Evolutionary conservation across 2,888 invertebrate species (phyloP), one percentile per base, ranked within the genome.

Genomic region (Anarsia innoxiella): DNA sequence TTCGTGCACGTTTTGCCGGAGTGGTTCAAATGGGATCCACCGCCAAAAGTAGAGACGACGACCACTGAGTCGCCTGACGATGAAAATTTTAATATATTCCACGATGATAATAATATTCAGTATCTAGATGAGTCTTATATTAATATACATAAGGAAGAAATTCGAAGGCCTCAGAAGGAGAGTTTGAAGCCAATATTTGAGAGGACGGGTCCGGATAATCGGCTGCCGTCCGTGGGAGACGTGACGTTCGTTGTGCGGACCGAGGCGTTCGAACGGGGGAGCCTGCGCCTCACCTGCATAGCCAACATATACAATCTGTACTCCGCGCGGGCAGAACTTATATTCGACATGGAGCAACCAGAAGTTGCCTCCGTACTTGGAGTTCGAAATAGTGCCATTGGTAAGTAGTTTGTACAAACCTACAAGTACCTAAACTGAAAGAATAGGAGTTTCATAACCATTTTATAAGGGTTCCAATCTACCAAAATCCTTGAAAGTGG

Each of bases 351-450:
- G 78, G 91, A 92, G 70, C 89, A 89, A 58, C 92, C 92, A 41
- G 87, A 90, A 70, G 88, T 91, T 54, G 91, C 92, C 43, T 91
- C 91, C 39, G 91, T 92, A 55, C 77, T 92, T 53, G 91, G 91
- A 53, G 91, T 91, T 43, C 86, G 89, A 44, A 90, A 90, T 74
- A 86, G 86, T 51, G 87, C 87, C 48, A 56, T 66, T 66, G 87
- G 87, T 88, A 65, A 77, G 82, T n/a, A n/a, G n/a, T n/a, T n/a
- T n/a, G n/a, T n/a, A n/a, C n/a, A n/a, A n/a, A n/a, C n/a, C n/a
- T n/a, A n/a, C n/a, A n/a, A n/a, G n/a, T n/a, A n/a, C n/a, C n/a
- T n/a, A n/a, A n/a, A n/a, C n/a, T n/a, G n/a, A n/a, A n/a, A n/a
- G n/a, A n/a, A n/a, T n/a, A n/a, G n/a, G n/a, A n/a, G n/a, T n/a